These are phyloP conservation scores for Bombyx mandarina DNA, from an alignment of 1,140 invertebrate species.

Conservation along the genomic window DNA sequence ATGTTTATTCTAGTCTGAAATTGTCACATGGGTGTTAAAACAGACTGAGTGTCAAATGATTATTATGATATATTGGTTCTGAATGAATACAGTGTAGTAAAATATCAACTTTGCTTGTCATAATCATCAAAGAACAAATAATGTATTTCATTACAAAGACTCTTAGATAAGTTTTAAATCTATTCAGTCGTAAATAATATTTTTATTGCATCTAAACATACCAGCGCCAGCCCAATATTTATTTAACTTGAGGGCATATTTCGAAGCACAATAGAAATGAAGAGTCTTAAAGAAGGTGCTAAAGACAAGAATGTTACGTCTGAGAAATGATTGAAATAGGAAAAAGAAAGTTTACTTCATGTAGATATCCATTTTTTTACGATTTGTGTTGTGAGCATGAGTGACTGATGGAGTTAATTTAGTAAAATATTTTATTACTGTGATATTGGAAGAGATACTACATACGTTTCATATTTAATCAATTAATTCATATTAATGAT, in stretches of 20 bases:
- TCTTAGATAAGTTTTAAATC: too few relatives aligned
- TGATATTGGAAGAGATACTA: constrained; percentile 56
- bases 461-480: constrained; percentile 16
- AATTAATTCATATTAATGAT: background rate
- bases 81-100: too few relatives aligned
- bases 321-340: too few relatives aligned
- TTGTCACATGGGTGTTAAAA: constrained; percentile 1
- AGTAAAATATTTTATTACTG: constrained; percentile 53
- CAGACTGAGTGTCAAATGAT: too few relatives aligned
- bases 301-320: background rate
- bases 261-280: background rate
- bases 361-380: constrained; percentile 13
- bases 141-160: too few relatives aligned
- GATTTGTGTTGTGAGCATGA: constrained; percentile 22
- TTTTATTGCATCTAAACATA: too few relatives aligned
- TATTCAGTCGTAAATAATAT: too few relatives aligned
- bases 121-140: too few relatives aligned
- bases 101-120: too few relatives aligned
- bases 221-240: too few relatives aligned
- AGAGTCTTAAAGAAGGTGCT: background rate
- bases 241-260: too few relatives aligned
- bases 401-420: constrained; percentile 31
- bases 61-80: too few relatives aligned
- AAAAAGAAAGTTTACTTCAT: background rate
- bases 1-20: constrained; percentile 56